Percentiles rank a stretch among this genome's conserved stretches.
These are phyloP conservation scores for Tarsius wallacei DNA, from an alignment of 2,797 vertebrate species.

Conservation along the genomic window DNA sequence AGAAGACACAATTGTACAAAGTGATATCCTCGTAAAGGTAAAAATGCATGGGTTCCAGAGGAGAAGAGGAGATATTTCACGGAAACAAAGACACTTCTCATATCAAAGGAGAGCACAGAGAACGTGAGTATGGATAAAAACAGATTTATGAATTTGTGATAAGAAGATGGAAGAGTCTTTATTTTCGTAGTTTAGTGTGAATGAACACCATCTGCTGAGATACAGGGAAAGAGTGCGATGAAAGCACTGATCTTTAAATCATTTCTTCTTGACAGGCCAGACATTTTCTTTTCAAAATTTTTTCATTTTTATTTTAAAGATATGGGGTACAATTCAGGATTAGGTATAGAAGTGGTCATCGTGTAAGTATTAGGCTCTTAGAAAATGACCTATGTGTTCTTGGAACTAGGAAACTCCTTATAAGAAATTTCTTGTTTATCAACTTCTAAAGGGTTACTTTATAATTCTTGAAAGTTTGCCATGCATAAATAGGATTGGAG, in stretches of 20 bases:
- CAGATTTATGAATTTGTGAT: neutral
- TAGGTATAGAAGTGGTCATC: no score
- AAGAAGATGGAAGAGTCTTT: neutral
- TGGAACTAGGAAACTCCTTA: neutral
- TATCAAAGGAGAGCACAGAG: neutral
- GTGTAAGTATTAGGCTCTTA: neutral
- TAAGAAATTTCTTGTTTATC: neutral
- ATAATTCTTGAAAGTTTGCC: neutral
- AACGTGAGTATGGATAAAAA: neutral
- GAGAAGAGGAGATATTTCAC: neutral
- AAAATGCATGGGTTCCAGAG: neutral
- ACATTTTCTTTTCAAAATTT: neutral
- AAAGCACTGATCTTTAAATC: neutral
- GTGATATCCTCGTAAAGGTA: neutral
- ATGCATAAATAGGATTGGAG: neutral
- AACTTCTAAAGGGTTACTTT: neutral
- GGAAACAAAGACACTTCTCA: neutral
- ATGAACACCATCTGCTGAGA: neutral
- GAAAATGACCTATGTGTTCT: neutral
- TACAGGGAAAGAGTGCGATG: neutral
- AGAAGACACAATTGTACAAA: neutral
- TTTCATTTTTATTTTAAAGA: no score
- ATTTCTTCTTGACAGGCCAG: neutral
- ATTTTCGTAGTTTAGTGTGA: neutral
- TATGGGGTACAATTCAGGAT: no score